Conservation (phyloP, 2,797 vertebrate species). For the Micropoecilia bifurca region DNA sequence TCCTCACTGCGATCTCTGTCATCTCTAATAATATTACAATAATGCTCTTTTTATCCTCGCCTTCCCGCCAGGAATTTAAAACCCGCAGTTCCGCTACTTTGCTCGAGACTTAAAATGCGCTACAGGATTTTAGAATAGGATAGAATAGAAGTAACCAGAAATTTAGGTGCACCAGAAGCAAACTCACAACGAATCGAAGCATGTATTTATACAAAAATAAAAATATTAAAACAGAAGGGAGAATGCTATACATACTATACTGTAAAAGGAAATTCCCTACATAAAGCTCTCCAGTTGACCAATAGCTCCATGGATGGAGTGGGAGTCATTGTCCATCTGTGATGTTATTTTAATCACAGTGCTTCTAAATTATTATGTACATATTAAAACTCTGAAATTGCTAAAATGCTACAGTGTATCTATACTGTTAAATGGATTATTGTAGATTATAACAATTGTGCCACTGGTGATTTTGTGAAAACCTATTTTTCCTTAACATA, state of each 20-base stretch:
- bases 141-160: background rate
- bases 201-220: background rate
- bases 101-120: background rate
- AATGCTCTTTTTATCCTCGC: background rate
- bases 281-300: background rate
- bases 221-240: background rate
- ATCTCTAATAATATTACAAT: constrained; percentile 25
- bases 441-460: background rate
- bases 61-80: constrained; percentile 27
- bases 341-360: background rate
- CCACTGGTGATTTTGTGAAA: background rate
- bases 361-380: background rate
- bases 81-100: constrained; percentile 4
- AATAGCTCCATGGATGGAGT: background rate
- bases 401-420: background rate
- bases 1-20: constrained; percentile 24
- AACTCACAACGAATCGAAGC: background rate
- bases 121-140: background rate
- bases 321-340: background rate
- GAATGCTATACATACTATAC: background rate
- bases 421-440: background rate
- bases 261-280: background rate
- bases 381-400: background rate
- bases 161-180: background rate
- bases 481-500: background rate